These are phyloP conservation scores for Euleptes europaea DNA, from an alignment of 2,113 vertebrate genomes.

Conservation along the genomic window DNA sequence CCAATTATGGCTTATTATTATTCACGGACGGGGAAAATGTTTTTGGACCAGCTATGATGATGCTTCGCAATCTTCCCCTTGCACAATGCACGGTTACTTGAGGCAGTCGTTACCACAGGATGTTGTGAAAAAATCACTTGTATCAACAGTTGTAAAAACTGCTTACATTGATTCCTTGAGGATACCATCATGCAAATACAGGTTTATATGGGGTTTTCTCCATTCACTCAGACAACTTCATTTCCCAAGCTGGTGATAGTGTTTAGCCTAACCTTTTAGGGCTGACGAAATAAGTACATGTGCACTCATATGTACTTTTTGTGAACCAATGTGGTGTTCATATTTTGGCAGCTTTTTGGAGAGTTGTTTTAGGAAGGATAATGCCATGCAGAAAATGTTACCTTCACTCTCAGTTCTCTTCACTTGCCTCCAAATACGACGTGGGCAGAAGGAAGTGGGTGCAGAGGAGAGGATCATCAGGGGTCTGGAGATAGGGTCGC, in stretches of 20 bases:
- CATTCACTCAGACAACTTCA: neutral
- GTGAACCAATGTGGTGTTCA: no score
- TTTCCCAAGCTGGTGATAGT: neutral
- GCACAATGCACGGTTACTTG: neutral
- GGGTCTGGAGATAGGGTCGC: no score
- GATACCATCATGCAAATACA: neutral
- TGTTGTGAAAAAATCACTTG: neutral
- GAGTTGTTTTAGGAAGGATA: no score
- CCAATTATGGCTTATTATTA: neutral
- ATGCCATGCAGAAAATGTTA: no score
- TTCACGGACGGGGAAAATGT: neutral
- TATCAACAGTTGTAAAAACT: no score
- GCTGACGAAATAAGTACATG: neutral
- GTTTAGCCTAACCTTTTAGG: neutral
- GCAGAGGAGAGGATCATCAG: no score
- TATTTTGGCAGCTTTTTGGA: no score
- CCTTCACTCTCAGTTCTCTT: no score
- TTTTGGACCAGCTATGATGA: no score
- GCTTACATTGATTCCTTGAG: neutral
- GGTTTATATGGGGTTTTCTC: neutral
- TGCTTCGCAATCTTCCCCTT: neutral
- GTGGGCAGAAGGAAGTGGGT: no score
- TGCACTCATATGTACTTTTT: neutral
- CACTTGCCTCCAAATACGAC: no score
- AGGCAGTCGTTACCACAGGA: neutral